Evolutionary conservation across 1,140 invertebrate species (phyloP).

Genomic region (Diachasma alloeum): DNA sequence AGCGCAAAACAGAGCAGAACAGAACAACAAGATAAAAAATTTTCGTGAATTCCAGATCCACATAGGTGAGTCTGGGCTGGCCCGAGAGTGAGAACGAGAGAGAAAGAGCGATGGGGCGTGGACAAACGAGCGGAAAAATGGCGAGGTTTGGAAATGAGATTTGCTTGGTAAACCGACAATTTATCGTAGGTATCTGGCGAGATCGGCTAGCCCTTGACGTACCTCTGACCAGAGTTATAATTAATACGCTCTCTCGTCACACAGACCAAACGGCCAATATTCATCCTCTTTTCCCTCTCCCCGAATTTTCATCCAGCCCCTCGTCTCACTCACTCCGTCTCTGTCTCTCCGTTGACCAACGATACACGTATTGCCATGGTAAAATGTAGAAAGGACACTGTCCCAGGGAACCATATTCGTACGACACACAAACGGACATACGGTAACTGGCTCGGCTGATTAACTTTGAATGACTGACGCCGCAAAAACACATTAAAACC

Average conservation of each 20-base stretch:
- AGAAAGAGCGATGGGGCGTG: conserved; percentile 33
- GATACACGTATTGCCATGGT: conserved; percentile 17
- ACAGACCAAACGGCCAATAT: conserved; percentile 52
- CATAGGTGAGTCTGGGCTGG: background rate
- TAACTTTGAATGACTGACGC: conserved; percentile 66
- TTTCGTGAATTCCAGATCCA: conserved; percentile 6
- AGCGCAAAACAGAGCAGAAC: background rate
- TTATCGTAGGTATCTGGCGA: conserved; percentile 60
- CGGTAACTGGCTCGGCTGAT: conserved; percentile 56
- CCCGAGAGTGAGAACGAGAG: background rate
- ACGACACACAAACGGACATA: conserved; percentile 25
- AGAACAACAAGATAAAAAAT: conserved; percentile 15
- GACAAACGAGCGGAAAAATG: conserved; percentile 58
- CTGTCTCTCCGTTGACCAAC: background rate
- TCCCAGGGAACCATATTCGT: conserved; percentile 21
- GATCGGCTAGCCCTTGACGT: conserved; percentile 59
- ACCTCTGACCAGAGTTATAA: conserved; percentile 65
- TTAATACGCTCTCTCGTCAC: conserved; percentile 62
- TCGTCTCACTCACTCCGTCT: background rate
- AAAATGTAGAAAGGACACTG: conserved; percentile 27
- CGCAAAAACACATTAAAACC: conserved; percentile 66
- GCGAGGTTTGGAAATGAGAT: conserved; percentile 62
- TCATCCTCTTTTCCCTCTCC: conserved; percentile 30
- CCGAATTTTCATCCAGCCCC: background rate
- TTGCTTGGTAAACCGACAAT: conserved; percentile 66